These are phyloP conservation scores for Simalia tracyae DNA, from an alignment of 2,797 vertebrate genomes.

Conservation along the genomic window DNA sequence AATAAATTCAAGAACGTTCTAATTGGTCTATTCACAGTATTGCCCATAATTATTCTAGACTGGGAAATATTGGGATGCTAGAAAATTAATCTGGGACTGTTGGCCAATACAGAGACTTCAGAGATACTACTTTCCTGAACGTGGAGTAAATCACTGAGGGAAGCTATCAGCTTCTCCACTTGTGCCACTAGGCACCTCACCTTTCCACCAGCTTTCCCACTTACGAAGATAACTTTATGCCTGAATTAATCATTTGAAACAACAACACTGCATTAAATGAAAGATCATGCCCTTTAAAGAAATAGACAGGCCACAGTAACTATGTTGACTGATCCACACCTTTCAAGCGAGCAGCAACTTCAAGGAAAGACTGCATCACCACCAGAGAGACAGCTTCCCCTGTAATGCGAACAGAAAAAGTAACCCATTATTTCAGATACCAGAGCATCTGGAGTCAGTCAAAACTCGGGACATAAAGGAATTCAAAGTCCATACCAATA, in stretches of 20 bases:
- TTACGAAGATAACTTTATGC: not conserved
- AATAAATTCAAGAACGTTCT: too few relatives aligned
- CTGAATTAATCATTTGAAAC: not conserved
- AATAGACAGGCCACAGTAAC: not conserved
- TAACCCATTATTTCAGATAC: not conserved
- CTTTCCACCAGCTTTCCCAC: not conserved
- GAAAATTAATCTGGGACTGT: too few relatives aligned
- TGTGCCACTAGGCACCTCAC: not conserved
- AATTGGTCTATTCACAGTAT: too few relatives aligned
- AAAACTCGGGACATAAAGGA: not conserved
- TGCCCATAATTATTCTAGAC: too few relatives aligned
- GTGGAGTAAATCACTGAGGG: too few relatives aligned
- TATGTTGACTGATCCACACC: slow-evolving; percentile 70
- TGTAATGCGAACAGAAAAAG: slow-evolving; percentile 67
- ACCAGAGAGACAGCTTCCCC: slow-evolving; percentile 89
- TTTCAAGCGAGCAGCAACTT: slow-evolving; percentile 81
- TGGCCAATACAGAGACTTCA: too few relatives aligned
- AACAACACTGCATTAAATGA: not conserved
- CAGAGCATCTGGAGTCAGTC: not conserved
- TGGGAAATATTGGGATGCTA: too few relatives aligned
- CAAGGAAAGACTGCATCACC: slow-evolving; percentile 80
- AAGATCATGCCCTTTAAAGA: not conserved
- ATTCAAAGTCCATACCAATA: not conserved
- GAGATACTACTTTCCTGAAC: too few relatives aligned
- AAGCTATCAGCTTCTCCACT: not conserved